phyloP scores from a whole-genome alignment of 2,888 invertebrate genomes.

The Agonopterix alstromeriana region DNA sequence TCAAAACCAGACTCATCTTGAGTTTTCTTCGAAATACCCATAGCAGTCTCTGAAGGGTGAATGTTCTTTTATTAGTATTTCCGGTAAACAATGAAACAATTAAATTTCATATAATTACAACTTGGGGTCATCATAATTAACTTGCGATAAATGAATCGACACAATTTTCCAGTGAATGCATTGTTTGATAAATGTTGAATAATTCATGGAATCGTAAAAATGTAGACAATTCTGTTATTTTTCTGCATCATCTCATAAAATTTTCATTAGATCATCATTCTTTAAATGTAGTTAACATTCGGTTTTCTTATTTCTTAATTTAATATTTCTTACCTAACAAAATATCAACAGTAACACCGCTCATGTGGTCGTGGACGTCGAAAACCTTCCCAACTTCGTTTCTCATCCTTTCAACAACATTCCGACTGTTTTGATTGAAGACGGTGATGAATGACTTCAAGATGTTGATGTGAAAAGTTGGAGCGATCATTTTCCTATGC shows the following conservation, averaged over 20 bases:
- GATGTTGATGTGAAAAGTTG: slow-evolving; percentile 90
- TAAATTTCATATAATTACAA: background rate
- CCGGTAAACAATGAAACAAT: no score
- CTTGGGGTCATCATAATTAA: no score
- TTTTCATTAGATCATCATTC: no score
- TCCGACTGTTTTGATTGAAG: slow-evolving; percentile 85
- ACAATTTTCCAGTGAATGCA: no score
- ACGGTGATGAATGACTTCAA: slow-evolving; percentile 86
- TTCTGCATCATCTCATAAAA: no score
- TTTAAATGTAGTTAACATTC: no score
- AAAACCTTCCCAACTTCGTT: slow-evolving; percentile 83
- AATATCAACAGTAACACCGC: slow-evolving; percentile 87
- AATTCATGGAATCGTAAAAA: no score
- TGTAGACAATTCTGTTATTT: no score
- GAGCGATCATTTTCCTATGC: slow-evolving; percentile 89
- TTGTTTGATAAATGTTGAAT: no score
- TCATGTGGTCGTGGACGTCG: slow-evolving; percentile 88
- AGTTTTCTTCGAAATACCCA: slow-evolving; percentile 87
- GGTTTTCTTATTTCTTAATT: background rate
- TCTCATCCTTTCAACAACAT: slow-evolving; percentile 80
- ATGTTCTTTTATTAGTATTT: no score
- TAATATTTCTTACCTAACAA: slow-evolving; percentile 72
- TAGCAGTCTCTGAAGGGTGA: slow-evolving; percentile 81
- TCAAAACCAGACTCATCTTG: slow-evolving; percentile 85
- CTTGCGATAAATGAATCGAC: no score